Conservation (phyloP, 2,888 invertebrate species). For the Lithophane ornitopus region DNA sequence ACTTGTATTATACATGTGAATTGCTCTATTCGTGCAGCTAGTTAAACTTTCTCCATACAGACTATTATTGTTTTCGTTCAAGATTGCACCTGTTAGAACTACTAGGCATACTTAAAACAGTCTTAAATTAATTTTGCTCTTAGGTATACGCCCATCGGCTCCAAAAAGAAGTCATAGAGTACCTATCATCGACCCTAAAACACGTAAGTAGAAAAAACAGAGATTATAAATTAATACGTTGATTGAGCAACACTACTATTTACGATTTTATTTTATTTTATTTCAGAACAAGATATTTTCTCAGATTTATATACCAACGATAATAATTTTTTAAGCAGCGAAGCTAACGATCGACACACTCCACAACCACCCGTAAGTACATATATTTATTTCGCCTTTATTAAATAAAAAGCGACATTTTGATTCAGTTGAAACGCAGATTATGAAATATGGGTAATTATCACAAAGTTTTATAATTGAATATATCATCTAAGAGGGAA, state of each 20-base stretch:
- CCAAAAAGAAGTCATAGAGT: slow-evolving; percentile 83
- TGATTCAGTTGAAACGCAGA: neutral
- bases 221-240: neutral
- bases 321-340: slow-evolving; percentile 81
- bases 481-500: neutral
- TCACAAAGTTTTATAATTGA: slow-evolving; percentile 11
- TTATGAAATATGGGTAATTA: neutral
- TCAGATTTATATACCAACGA: slow-evolving; percentile 85
- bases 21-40: slow-evolving; percentile 27
- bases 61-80: slow-evolving; percentile 10
- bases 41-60: slow-evolving; percentile 12
- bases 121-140: slow-evolving; percentile 52
- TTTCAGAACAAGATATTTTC: slow-evolving; percentile 89
- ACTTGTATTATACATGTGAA: slow-evolving; percentile 7
- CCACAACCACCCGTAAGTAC: slow-evolving; percentile 88
- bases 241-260: slow-evolving; percentile 22
- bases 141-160: slow-evolving; percentile 81
- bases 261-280: slow-evolving; percentile 55
- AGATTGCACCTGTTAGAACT: neutral
- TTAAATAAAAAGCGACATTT: neutral
- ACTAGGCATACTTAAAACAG: slow-evolving; percentile 17
- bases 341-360: slow-evolving; percentile 89
- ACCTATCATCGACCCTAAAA: slow-evolving; percentile 84
- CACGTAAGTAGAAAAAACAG: slow-evolving; percentile 77
- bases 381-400: neutral